Conservation (phyloP, 2,797 vertebrate genomes). For the Clarias laeviceps region DNA sequence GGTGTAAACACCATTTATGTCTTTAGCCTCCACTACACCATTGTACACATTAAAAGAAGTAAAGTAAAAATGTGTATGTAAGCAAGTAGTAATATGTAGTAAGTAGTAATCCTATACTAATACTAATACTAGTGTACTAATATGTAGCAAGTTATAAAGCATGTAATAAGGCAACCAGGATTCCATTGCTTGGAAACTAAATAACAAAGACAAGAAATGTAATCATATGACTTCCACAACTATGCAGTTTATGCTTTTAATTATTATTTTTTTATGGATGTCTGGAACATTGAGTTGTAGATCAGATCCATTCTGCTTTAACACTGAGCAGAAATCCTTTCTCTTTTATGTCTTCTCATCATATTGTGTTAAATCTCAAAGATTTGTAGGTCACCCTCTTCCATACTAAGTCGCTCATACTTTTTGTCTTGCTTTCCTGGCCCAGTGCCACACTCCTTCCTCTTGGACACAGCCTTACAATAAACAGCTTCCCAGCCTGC, state of each 20-base stretch:
- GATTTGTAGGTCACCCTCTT: conserved; percentile 39
- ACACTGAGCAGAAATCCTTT: not conserved
- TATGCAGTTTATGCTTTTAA: not conserved
- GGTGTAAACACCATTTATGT: too few relatives aligned
- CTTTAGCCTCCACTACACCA: too few relatives aligned
- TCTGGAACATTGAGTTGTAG: not conserved
- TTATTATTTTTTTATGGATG: not conserved
- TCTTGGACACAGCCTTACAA: conserved; percentile 48
- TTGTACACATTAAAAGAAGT: too few relatives aligned
- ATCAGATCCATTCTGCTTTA: not conserved
- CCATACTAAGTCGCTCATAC: conserved; percentile 23
- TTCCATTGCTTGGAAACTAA: conserved; percentile 2
- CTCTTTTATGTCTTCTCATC: conserved; percentile 10
- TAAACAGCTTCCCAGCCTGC: conserved; percentile 55
- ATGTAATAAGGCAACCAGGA: not conserved
- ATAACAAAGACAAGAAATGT: not conserved
- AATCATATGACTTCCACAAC: not conserved
- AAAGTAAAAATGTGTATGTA: too few relatives aligned
- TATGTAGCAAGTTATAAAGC: not conserved
- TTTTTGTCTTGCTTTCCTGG: conserved; percentile 56
- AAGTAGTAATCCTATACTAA: too few relatives aligned
- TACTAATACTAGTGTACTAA: too few relatives aligned
- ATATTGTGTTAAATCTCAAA: conserved; percentile 28
- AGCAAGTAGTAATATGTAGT: too few relatives aligned
- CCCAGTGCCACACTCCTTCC: conserved; percentile 54